Evolutionary conservation across 2,797 vertebrate species (phyloP).

Genomic region (Steatocranus sp.): DNA sequence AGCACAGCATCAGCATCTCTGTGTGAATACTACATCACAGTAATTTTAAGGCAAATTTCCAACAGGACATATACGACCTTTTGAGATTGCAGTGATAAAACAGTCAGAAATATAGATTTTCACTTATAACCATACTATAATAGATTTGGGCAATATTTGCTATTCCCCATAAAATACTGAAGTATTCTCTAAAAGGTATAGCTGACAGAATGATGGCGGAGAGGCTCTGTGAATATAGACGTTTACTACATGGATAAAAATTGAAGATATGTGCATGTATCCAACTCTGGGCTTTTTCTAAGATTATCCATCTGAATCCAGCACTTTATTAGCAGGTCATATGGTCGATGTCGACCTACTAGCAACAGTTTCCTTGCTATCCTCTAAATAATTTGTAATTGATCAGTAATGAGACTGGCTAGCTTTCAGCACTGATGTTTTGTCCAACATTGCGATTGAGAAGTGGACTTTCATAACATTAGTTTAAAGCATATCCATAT

Average conservation of each 20-base stretch:
- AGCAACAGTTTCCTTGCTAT: not conserved
- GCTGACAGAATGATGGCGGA: not conserved
- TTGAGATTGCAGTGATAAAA: not conserved
- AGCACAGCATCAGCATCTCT: not conserved
- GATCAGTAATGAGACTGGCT: not conserved
- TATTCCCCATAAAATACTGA: not conserved
- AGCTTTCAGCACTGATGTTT: not conserved
- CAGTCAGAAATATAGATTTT: fast-evolving
- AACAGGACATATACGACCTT: not conserved
- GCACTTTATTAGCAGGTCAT: not conserved
- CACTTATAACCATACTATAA: fast-evolving
- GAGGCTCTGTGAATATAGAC: not conserved
- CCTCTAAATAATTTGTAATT: not conserved
- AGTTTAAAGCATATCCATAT: not conserved
- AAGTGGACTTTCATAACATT: not conserved
- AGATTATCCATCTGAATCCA: not conserved
- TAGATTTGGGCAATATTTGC: not conserved
- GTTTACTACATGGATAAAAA: not conserved
- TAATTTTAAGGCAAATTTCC: not conserved
- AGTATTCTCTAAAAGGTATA: not conserved
- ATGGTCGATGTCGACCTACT: not conserved
- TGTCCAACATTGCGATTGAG: not conserved
- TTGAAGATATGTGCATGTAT: not conserved
- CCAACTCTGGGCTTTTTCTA: not conserved
- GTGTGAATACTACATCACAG: not conserved